Percentiles rank a stretch among this genome's conserved stretches.
These are phyloP conservation scores for Sebastiscus tertius DNA, from an alignment of 2,797 vertebrate species.

Conservation along the genomic window DNA sequence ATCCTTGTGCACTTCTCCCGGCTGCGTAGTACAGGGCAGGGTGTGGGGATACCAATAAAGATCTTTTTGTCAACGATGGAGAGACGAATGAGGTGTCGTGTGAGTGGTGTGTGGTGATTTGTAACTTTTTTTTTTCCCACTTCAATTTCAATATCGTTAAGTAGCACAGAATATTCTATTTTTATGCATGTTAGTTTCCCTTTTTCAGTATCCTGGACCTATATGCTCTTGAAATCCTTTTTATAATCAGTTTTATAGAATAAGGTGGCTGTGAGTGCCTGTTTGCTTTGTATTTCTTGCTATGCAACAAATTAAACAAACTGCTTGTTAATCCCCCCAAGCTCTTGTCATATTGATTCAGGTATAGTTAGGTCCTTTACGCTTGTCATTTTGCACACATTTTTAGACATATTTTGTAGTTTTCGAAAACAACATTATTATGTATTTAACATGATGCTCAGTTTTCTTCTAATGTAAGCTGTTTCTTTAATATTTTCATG, in stretches of 20 bases:
- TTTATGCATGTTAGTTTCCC: constrained; percentile 77
- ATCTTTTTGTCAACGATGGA: constrained; percentile 74
- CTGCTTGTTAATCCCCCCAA: constrained; percentile 78
- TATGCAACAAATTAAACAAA: constrained; percentile 84
- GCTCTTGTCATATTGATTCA: constrained; percentile 81
- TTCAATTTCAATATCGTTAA: constrained; percentile 23
- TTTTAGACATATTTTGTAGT: constrained; percentile 10
- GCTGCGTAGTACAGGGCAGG: constrained; percentile 59
- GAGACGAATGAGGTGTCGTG: constrained; percentile 67
- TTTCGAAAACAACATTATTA: background rate
- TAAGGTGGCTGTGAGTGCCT: constrained; percentile 71
- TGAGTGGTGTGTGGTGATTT: constrained; percentile 72
- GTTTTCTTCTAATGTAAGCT: constrained; percentile 38
- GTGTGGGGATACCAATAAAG: constrained; percentile 79
- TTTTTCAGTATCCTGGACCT: constrained; percentile 64
- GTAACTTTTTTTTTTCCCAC: constrained; percentile 19
- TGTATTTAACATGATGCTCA: constrained; percentile 36
- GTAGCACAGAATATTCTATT: constrained; percentile 58
- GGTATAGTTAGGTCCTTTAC: constrained; percentile 49
- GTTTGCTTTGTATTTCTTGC: constrained; percentile 83
- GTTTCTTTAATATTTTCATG: constrained; percentile 25
- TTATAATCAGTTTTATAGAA: constrained; percentile 63
- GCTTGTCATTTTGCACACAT: constrained; percentile 26
- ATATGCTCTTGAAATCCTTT: constrained; percentile 68
- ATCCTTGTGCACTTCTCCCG: constrained; percentile 63